phyloP scores from a whole-genome alignment of 2,797 vertebrate species.

The Chloroceryle amazona region DNA sequence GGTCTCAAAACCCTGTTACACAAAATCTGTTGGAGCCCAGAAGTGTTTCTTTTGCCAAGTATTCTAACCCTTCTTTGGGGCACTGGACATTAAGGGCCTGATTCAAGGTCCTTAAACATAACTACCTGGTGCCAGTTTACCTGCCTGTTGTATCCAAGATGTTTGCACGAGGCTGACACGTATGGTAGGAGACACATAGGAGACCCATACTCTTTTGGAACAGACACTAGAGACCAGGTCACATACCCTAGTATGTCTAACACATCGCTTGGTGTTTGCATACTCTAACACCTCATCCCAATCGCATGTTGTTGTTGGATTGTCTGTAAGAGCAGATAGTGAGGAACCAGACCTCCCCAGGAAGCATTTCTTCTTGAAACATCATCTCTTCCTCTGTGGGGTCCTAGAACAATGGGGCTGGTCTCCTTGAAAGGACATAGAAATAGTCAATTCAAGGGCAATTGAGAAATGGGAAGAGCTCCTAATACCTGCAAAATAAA shows the following conservation, averaged over 20 bases:
- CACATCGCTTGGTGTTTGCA: neutral
- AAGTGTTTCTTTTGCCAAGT: neutral
- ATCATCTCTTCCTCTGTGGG: neutral
- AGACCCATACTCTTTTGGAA: neutral
- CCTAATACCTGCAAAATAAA: neutral
- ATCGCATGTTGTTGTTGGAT: neutral
- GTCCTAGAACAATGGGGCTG: neutral
- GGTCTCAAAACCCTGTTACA: neutral
- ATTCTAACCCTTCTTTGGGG: neutral
- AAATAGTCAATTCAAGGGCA: neutral
- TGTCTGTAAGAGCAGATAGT: neutral
- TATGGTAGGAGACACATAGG: neutral
- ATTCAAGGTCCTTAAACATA: neutral
- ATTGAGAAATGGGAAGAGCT: neutral
- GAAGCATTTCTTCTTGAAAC: neutral
- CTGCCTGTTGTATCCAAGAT: neutral
- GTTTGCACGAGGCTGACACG: neutral
- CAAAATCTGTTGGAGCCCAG: neutral
- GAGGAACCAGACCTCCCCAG: neutral
- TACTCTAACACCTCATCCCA: accelerated
- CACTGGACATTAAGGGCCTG: neutral
- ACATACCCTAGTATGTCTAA: neutral
- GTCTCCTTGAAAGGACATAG: neutral
- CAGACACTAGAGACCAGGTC: neutral
- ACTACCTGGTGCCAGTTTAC: neutral